These are phyloP conservation scores for Pogonus chalceus DNA, from an alignment of 1,140 invertebrate genomes.

Conservation along the genomic window DNA sequence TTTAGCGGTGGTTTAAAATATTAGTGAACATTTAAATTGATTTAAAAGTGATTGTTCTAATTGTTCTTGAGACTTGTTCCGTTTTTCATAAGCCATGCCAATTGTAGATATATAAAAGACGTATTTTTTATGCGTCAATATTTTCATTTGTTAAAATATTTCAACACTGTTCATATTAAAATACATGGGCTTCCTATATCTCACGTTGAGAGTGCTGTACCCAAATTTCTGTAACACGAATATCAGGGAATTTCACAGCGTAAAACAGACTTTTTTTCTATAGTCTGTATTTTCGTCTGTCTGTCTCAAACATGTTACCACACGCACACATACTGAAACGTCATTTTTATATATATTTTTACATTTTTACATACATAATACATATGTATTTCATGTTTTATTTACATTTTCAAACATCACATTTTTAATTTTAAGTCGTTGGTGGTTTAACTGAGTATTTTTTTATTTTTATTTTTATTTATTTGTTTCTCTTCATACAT, in stretches of 20 bases:
- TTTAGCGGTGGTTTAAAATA: no score
- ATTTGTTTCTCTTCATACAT: no score
- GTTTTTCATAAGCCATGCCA: background rate
- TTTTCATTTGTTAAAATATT: background rate
- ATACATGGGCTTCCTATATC: slow-evolving; percentile 1
- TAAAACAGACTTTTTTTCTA: no score
- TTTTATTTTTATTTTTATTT: no score
- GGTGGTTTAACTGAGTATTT: slow-evolving; percentile 27
- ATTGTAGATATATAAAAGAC: background rate
- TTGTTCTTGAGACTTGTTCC: no score
- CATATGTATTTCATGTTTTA: no score
- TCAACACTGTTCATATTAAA: background rate
- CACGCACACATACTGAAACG: background rate
- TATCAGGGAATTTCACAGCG: no score
- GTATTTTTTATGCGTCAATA: background rate
- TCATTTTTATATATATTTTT: background rate
- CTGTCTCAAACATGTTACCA: background rate
- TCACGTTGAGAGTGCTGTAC: background rate
- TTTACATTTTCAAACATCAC: no score
- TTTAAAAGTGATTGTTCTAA: no score
- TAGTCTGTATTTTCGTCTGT: background rate
- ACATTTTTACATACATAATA: no score
- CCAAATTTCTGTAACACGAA: background rate
- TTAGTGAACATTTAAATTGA: no score
- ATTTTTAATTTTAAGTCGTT: slow-evolving; percentile 14